These are phyloP conservation scores for Dendrolimus kikuchii DNA, from an alignment of 1,140 invertebrate species.

Conservation along the genomic window DNA sequence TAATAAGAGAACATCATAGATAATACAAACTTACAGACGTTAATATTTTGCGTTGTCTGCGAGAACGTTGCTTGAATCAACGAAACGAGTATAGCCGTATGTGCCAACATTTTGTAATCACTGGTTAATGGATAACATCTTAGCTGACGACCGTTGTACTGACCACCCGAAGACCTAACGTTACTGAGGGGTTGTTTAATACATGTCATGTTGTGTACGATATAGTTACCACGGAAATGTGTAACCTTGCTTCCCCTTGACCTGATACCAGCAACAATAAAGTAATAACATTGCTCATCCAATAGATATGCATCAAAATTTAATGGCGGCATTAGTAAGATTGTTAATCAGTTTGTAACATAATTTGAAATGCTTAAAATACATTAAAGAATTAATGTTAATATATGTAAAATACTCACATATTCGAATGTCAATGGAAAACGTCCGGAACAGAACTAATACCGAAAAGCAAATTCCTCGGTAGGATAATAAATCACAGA, in stretches of 20 bases:
- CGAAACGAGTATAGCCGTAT: slow-evolving; percentile 17
- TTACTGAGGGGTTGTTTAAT: background rate
- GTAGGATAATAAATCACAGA: too few species aligned
- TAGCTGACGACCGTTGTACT: slow-evolving; percentile 5
- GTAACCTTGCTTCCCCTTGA: slow-evolving; percentile 47
- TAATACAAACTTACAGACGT: slow-evolving; percentile 67
- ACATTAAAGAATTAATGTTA: too few species aligned
- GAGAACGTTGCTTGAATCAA: slow-evolving; percentile 21
- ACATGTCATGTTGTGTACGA: slow-evolving; percentile 28
- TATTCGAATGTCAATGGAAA: too few species aligned
- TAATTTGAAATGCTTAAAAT: too few species aligned
- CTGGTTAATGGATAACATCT: slow-evolving; percentile 3
- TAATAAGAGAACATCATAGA: too few species aligned
- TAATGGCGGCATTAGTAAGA: background rate
- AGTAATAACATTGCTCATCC: slow-evolving; percentile 30
- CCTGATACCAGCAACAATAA: slow-evolving; percentile 9
- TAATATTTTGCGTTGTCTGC: slow-evolving; percentile 75
- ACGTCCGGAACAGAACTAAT: too few species aligned
- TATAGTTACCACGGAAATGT: slow-evolving; percentile 53
- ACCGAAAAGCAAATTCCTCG: too few species aligned
- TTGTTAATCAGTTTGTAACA: too few species aligned
- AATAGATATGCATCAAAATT: slow-evolving; percentile 15
- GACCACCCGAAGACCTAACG: slow-evolving; percentile 4
- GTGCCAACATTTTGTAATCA: slow-evolving; percentile 8
- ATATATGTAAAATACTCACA: too few species aligned